Evolutionary conservation across 2,113 vertebrate species (phyloP).

Genomic region (Brachypteracias leptosomus): DNA sequence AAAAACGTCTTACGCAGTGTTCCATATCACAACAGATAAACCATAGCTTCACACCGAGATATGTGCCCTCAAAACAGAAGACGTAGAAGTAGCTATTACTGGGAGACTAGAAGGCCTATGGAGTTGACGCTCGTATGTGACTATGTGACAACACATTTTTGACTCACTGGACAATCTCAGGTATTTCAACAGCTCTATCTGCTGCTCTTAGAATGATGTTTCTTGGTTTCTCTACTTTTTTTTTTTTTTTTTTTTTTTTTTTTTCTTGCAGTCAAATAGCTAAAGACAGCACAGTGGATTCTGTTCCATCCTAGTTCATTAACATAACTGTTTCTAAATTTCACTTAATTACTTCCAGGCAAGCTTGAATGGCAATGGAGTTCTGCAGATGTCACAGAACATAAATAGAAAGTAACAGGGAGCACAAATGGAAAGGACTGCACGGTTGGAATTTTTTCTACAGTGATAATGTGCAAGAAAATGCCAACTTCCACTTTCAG

Average conservation of each 20-base stretch:
- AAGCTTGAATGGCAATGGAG: conserved; percentile 9
- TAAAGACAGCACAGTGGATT: background rate
- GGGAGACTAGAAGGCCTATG: background rate
- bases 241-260: background rate
- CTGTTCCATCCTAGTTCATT: background rate
- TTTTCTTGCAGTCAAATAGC: conserved; percentile 18
- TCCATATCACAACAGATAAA: background rate
- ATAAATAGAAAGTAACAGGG: conserved; percentile 29
- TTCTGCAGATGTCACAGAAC: conserved; percentile 33
- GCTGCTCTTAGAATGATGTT: background rate
- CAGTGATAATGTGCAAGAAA: background rate
- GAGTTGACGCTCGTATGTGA: background rate
- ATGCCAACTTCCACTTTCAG: background rate
- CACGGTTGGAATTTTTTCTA: background rate
- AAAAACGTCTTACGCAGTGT: background rate
- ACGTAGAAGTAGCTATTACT: background rate
- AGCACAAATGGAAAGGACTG: background rate
- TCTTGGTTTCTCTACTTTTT: background rate
- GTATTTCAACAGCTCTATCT: background rate
- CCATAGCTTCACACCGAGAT: background rate
- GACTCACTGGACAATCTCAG: background rate
- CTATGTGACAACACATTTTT: background rate
- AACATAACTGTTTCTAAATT: conserved; percentile 53
- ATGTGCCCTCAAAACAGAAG: background rate
- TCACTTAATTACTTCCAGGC: conserved; percentile 51